Base-by-base conservation (phyloP, 2,888 invertebrate genomes). In the Lissonota sp. region DNA sequence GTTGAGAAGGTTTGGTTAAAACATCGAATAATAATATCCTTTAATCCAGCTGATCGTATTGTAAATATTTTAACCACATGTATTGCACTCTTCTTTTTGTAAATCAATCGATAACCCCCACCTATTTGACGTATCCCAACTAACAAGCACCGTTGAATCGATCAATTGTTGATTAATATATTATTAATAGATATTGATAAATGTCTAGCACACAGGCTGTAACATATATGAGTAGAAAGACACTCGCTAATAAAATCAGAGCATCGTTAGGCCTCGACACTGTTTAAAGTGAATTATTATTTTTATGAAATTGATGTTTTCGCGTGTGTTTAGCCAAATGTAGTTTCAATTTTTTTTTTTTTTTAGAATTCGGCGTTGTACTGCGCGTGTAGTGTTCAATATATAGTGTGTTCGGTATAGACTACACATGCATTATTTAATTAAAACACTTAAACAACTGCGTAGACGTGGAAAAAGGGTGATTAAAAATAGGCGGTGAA, bases 311-410 rank as follows among this genome's bases (percentile, higher is more conserved):
- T 62, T 42, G 53, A 42, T 66, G 58, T 66, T 60, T 39, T 55
- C 62, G 70, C 58, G 74, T 74, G 42, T 78, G 57, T 78, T 70
- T 78, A 71, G 73, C 70, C 57, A 73, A 64, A 72, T 49, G 70
- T 79, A 79, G 79, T 75, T 75, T 74, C 73, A 51, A 2, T 26
- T 26, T 26, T 26, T 26, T 26, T 26, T 78, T 49, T 51, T n/a
- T n/a, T 4, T 16, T 64, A 37, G 46, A 79, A 67, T n/a, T 73
- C 70, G 75, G 64, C 71, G 40, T 71, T 71, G 71, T 71, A 58
- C 39, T 60, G 42, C 49, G 64, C 64, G 70, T 77, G 63, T 77
- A 71, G 70, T 72, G 55, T 44, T 57, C 64, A 39, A 14, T 63
- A 62, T 44, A 51, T 53, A 64, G 64, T 73, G 64, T 73, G 63